Percentiles rank a stretch among this genome's conserved stretches.
Evolutionary conservation across 1,140 invertebrate genomes (phyloP).

Genomic region (Halyomorpha halys): DNA sequence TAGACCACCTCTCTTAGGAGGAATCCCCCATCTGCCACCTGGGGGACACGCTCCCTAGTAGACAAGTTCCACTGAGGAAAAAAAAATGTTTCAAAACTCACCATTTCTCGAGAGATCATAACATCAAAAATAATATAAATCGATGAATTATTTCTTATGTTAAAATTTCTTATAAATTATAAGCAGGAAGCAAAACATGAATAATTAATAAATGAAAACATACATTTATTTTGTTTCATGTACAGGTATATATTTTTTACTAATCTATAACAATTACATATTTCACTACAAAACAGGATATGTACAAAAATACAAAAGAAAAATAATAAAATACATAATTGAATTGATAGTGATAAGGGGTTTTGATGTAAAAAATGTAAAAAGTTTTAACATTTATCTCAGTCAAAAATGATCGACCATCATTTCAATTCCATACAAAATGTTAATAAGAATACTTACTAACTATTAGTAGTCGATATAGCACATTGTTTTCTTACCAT

Average conservation of each 20-base stretch:
- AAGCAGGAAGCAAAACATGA: too few species aligned
- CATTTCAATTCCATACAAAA: constrained; percentile 9
- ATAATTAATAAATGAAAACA: constrained; percentile 1
- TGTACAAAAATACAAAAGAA: constrained; percentile 20
- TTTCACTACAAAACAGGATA: constrained; percentile 19
- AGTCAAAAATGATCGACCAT: constrained; percentile 17
- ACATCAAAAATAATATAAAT: too few species aligned
- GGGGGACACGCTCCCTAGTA: too few species aligned
- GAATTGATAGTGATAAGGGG: not conserved
- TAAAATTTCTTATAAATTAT: too few species aligned
- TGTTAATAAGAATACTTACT: constrained; percentile 8
- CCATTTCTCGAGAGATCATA: too few species aligned
- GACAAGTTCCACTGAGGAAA: too few species aligned
- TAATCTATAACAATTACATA: constrained; percentile 19
- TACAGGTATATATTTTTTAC: constrained; percentile 16
- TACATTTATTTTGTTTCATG: constrained; percentile 13
- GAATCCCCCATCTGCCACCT: too few species aligned
- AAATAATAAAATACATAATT: constrained; percentile 3
- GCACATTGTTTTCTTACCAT: too few species aligned
- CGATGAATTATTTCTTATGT: too few species aligned
- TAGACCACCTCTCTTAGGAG: too few species aligned
- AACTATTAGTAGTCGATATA: not conserved
- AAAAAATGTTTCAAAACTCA: too few species aligned
- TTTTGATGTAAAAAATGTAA: constrained; percentile 19
- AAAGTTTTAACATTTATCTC: constrained; percentile 16